Conservation (phyloP, 2,888 invertebrate genomes). For the Darwinula stevensoni region DNA sequence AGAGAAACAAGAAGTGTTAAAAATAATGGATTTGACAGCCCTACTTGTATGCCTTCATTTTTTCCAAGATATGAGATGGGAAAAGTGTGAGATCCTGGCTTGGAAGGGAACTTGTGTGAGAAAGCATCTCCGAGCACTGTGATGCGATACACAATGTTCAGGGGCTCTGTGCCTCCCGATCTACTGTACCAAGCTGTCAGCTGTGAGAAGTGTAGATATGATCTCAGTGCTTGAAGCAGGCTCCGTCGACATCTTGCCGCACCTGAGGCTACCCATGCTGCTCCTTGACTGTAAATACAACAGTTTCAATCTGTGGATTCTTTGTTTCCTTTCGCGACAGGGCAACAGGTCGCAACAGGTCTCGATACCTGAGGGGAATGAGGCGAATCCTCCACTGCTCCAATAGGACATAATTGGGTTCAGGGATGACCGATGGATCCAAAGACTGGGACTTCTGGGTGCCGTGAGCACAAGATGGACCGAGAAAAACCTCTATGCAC, state of each 20-base stretch:
- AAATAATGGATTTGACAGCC: no score
- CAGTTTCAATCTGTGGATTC: not conserved
- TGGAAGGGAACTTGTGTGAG: slow-evolving; percentile 21
- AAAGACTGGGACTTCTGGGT: slow-evolving; percentile 15
- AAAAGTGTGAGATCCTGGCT: no score
- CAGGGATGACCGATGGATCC: slow-evolving; percentile 14
- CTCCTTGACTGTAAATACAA: no score
- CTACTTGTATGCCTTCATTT: no score
- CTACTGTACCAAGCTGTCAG: slow-evolving; percentile 59
- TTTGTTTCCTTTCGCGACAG: not conserved
- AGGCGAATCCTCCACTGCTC: slow-evolving; percentile 50
- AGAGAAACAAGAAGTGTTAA: no score
- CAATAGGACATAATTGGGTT: slow-evolving; percentile 25
- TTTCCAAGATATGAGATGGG: no score
- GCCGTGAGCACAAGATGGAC: slow-evolving; percentile 33
- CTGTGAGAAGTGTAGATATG: slow-evolving; percentile 87
- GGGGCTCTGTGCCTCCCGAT: slow-evolving; percentile 17
- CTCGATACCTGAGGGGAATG: no score
- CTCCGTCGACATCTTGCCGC: slow-evolving; percentile 28
- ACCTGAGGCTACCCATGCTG: no score
- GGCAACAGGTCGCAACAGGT: not conserved
- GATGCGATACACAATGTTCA: slow-evolving; percentile 30
- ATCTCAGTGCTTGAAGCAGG: slow-evolving; percentile 67
- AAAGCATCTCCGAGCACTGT: slow-evolving; percentile 33
- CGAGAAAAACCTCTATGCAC: slow-evolving; percentile 48